Conservation (phyloP, 2,113 vertebrate species). For the Otus sunia region DNA sequence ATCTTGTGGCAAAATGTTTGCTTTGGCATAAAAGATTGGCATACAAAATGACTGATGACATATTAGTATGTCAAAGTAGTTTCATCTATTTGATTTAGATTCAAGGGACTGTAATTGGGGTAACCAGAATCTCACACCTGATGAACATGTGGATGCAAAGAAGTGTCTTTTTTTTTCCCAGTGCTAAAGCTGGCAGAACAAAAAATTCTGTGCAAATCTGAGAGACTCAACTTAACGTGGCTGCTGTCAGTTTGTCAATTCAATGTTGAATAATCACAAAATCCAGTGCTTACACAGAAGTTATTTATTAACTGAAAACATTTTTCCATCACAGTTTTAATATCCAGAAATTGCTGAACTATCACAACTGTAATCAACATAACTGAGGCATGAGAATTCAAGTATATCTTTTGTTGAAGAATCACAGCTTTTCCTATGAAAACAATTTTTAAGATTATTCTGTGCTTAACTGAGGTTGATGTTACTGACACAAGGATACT, state of each 20-base stretch:
- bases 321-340: neutral
- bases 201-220: neutral
- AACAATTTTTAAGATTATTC: neutral
- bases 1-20: neutral
- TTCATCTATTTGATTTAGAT: neutral
- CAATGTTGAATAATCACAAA: neutral
- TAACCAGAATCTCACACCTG: neutral
- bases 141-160: neutral
- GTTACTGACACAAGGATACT: neutral
- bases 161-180: neutral
- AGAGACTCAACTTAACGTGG: neutral
- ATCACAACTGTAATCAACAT: neutral
- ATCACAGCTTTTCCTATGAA: slow-evolving; percentile 14
- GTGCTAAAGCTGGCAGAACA: neutral
- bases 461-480: neutral
- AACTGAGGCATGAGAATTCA: slow-evolving; percentile 32
- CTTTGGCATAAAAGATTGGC: neutral
- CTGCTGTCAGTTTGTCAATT: neutral
- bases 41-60: neutral
- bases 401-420: slow-evolving; percentile 4
- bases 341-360: neutral
- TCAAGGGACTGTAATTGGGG: neutral
- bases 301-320: slow-evolving; percentile 67
- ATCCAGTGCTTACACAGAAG: neutral
- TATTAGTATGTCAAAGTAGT: neutral